Evolutionary conservation across 2,113 vertebrate genomes (phyloP).

Genomic region (Turnix velox): DNA sequence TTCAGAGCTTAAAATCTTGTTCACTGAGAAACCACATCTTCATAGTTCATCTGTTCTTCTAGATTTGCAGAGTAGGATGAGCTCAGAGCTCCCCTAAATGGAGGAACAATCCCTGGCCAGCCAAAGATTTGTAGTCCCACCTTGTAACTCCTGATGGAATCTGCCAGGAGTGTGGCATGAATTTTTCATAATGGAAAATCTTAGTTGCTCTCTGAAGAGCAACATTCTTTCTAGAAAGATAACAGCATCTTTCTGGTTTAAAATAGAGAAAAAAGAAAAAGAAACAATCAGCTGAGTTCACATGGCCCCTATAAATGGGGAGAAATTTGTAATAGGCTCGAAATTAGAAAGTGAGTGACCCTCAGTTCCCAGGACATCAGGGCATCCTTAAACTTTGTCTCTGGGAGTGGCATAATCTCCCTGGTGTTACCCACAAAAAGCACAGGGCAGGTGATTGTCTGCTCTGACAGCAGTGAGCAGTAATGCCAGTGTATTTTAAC

Average conservation of each 20-base stretch:
- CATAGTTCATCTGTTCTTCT: neutral
- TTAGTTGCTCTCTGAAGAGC: neutral
- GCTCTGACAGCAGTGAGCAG: neutral
- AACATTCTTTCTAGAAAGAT: neutral
- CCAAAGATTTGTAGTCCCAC: neutral
- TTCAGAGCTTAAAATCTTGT: neutral
- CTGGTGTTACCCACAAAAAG: neutral
- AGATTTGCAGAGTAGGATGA: neutral
- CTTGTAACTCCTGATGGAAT: neutral
- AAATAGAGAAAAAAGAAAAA: neutral
- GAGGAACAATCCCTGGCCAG: neutral
- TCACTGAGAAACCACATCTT: neutral
- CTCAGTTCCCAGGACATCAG: neutral
- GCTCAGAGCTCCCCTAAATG: neutral
- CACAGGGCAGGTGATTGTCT: fast-evolving
- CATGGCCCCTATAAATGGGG: neutral
- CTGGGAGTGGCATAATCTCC: neutral
- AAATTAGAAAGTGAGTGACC: neutral
- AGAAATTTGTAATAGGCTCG: too few species aligned
- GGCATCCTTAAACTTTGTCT: fast-evolving
- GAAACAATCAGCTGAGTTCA: neutral
- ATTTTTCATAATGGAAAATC: neutral
- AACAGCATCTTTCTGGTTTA: neutral
- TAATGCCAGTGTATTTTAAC: neutral
- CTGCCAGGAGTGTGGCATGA: neutral